phyloP scores from a whole-genome alignment of 1,140 invertebrate genomes.

The Papilio polyxenes region DNA sequence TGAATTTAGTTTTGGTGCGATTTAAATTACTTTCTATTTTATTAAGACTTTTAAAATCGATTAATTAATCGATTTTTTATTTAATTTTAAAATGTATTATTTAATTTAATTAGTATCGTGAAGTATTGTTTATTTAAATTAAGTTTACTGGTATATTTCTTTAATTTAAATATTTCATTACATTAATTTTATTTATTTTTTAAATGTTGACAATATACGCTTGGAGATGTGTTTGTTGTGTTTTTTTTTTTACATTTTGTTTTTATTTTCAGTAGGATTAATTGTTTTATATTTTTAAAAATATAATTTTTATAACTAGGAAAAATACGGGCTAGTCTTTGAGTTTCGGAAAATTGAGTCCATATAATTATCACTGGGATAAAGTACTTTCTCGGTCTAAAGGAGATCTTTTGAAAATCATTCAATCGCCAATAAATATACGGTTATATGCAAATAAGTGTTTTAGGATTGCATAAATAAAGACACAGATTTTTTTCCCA shows the following conservation, averaged over 20 bases:
- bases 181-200: slow-evolving; percentile 69
- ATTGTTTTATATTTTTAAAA: slow-evolving; percentile 33
- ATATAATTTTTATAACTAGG: slow-evolving; percentile 10
- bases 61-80: neutral
- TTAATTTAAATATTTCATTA: slow-evolving; percentile 45
- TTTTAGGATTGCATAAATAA: too few species aligned
- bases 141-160: slow-evolving; percentile 41
- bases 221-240: slow-evolving; percentile 62
- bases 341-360: too few species aligned
- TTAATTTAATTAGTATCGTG: slow-evolving; percentile 24
- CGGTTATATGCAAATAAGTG: too few species aligned
- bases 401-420: too few species aligned
- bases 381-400: too few species aligned
- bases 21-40: neutral
- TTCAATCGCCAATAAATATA: too few species aligned
- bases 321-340: neutral
- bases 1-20: neutral
- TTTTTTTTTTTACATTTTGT: slow-evolving; percentile 56
- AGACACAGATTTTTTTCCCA: too few species aligned
- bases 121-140: slow-evolving; percentile 38
- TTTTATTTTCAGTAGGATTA: slow-evolving; percentile 35
- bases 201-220: slow-evolving; percentile 76
- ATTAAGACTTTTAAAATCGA: neutral
- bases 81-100: slow-evolving; percentile 5
- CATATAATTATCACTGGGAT: too few species aligned